Percentiles rank a stretch among this genome's conserved stretches.
Conservation (phyloP, 2,888 invertebrate species). For the Tuta absoluta region DNA sequence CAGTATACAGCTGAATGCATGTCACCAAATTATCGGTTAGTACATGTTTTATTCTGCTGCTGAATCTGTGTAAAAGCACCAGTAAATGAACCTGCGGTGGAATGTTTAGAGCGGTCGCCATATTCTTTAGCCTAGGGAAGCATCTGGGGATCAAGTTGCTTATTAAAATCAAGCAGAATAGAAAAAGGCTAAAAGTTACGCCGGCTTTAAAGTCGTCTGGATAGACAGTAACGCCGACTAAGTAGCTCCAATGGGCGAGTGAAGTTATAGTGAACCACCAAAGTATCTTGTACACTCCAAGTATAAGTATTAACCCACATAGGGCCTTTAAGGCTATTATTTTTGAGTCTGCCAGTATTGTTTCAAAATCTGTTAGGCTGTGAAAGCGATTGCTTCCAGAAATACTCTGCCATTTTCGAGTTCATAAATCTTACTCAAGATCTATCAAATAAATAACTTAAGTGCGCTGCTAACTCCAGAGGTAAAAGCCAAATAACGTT, state of each 20-base stretch:
- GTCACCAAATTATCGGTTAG: background rate
- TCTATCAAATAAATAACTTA: conserved; percentile 49
- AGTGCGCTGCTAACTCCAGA: conserved; percentile 54
- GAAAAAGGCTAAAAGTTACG: conserved; percentile 41
- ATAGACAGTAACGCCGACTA: conserved; percentile 50
- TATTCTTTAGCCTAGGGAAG: conserved; percentile 49
- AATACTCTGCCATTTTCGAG: background rate
- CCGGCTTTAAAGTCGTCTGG: conserved; percentile 42
- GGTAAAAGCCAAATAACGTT: conserved; percentile 36
- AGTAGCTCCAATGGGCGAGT: conserved; percentile 61
- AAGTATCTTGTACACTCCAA: conserved; percentile 44
- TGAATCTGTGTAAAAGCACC: background rate
- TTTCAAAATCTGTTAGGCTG: background rate
- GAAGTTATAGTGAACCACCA: conserved; percentile 53
- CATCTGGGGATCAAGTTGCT: conserved; percentile 50
- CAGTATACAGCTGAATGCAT: background rate
- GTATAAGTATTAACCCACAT: conserved; percentile 33
- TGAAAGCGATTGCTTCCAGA: background rate
- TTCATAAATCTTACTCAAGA: background rate
- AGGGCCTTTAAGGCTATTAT: background rate
- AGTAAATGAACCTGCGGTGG: conserved; percentile 62
- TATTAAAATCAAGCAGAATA: conserved; percentile 49
- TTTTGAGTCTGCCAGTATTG: background rate
- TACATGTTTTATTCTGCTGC: background rate
- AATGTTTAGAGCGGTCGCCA: conserved; percentile 52